Percentiles rank a stretch among this genome's conserved stretches.
Evolutionary conservation across 23 tunicate species (phyloP).

Genomic region (Trididemnum clinides): DNA sequence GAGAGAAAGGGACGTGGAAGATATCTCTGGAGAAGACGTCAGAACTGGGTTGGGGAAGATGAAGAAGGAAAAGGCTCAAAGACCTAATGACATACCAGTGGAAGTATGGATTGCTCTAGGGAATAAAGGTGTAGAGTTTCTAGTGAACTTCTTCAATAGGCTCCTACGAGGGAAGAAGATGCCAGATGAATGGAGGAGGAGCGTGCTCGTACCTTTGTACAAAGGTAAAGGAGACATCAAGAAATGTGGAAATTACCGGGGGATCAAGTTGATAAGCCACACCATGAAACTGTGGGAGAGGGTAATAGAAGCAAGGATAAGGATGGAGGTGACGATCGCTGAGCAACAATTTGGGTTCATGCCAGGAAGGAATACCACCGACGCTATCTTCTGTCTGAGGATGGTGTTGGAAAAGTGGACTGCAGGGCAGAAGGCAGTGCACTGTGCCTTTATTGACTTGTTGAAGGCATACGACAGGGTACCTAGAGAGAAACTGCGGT

Average conservation of each 20-base stretch:
- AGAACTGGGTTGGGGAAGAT: conserved; percentile 4
- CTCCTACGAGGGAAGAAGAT: background rate
- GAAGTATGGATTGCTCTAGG: background rate
- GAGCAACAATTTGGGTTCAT: conserved; percentile 12
- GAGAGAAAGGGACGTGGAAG: background rate
- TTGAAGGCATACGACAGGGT: no score
- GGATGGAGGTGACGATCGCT: background rate
- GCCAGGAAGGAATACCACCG: conserved; percentile 17
- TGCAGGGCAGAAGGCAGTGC: conserved; percentile 12
- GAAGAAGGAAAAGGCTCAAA: background rate
- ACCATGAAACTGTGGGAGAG: conserved; percentile 2
- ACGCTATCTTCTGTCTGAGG: background rate
- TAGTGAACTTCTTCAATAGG: background rate
- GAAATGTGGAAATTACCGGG: conserved; percentile 14
- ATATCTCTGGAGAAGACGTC: background rate
- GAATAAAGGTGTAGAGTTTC: background rate
- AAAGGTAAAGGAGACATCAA: background rate
- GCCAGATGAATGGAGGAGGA: conserved; percentile 24
- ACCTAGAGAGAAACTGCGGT: no score
- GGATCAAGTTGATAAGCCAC: background rate
- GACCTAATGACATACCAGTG: conserved; percentile 1
- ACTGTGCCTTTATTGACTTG: no score
- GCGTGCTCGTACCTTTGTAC: background rate
- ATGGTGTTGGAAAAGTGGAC: background rate
- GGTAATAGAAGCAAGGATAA: background rate